phyloP scores from a whole-genome alignment of 92 coral and sea anemone species.

The Metridium senile region DNA sequence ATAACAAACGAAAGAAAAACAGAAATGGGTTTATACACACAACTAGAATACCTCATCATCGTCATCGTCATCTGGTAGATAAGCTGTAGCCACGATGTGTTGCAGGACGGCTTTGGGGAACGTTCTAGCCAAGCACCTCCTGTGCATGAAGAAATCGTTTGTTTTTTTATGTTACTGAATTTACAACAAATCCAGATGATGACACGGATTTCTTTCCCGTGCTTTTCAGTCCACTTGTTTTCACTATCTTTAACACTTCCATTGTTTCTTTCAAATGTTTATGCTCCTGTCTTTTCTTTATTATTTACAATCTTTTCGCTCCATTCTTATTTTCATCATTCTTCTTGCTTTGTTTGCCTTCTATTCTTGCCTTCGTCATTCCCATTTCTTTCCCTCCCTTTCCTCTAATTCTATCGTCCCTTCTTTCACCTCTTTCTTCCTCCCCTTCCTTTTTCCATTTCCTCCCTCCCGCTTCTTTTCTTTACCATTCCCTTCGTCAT shows the following conservation, averaged over 20 bases:
- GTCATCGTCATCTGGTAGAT: conserved; percentile 27
- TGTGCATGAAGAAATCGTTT: not conserved
- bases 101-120: conserved; percentile 57
- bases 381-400: not conserved
- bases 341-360: not conserved
- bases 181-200: too few relatives aligned
- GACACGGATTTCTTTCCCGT: too few relatives aligned
- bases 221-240: too few relatives aligned
- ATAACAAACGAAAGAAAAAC: too few relatives aligned
- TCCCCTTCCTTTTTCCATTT: too few relatives aligned
- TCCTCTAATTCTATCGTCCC: not conserved
- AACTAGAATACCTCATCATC: conserved; percentile 46
- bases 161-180: too few relatives aligned
- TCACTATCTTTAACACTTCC: too few relatives aligned
- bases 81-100: conserved; percentile 61
- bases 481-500: too few relatives aligned
- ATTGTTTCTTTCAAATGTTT: too few relatives aligned
- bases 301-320: not conserved
- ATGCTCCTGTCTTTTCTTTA: not conserved
- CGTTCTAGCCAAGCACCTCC: conserved; percentile 51
- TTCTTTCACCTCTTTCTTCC: not conserved
- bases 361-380: not conserved
- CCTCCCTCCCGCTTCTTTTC: too few relatives aligned
- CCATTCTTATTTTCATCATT: not conserved
- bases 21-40: not conserved